Conservation (phyloP, 2,797 vertebrate species). For the Spinus pinus region DNA sequence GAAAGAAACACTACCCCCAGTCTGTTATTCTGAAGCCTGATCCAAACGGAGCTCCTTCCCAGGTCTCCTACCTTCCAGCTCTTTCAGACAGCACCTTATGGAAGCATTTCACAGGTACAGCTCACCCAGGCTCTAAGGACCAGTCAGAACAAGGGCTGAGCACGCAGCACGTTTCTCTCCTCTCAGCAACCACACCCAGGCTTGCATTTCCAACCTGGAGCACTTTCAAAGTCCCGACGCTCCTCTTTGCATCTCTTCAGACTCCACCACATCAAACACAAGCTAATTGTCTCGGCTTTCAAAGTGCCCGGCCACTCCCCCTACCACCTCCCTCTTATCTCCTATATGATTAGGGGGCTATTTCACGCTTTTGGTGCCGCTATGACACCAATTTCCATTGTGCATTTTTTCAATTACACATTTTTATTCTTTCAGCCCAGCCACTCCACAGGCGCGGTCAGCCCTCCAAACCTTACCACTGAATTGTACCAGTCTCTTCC, state of each 20-base stretch:
- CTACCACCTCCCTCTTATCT: not conserved
- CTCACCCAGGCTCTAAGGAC: not conserved
- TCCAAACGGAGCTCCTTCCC: not conserved
- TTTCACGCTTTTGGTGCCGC: not conserved
- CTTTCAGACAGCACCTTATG: not conserved
- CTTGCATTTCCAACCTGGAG: not conserved
- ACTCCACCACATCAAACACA: constrained; percentile 19
- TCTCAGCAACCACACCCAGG: not conserved
- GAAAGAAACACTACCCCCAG: not conserved
- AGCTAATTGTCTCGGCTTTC: constrained; percentile 23
- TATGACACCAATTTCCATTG: not conserved
- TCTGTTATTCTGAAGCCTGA: not conserved
- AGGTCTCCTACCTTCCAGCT: not conserved
- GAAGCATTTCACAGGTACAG: not conserved
- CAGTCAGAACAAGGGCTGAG: not conserved
- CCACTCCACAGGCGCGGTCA: not conserved
- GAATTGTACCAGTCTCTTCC: not conserved
- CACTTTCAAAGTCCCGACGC: not conserved
- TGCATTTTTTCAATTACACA: not conserved
- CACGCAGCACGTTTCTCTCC: not conserved
- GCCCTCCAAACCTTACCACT: not conserved
- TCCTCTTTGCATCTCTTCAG: constrained; percentile 8
- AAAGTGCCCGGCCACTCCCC: not conserved
- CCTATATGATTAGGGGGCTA: not conserved
- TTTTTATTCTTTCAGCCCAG: not conserved